Percentiles rank a stretch among this genome's conserved stretches.
Evolutionary conservation across 2,797 vertebrate genomes (phyloP).

Genomic region (Pantherophis alleghaniensis): DNA sequence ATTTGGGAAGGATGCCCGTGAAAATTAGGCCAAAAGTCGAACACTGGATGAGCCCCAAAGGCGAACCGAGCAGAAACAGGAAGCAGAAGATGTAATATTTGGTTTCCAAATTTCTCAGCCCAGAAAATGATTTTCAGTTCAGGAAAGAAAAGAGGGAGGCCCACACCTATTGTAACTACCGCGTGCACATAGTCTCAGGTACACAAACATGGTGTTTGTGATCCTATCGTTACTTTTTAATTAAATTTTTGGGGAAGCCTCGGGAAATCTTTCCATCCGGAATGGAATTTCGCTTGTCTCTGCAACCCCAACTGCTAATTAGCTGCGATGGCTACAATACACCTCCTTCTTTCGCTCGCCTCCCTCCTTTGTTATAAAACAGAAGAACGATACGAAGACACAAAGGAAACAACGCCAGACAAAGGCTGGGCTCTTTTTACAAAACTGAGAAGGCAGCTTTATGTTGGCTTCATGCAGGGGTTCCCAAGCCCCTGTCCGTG

Average conservation of each 20-base stretch:
- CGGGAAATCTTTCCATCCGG: neutral
- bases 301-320: neutral
- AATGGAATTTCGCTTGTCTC: neutral
- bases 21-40: neutral
- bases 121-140: neutral
- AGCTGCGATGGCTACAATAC: neutral
- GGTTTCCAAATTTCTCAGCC: neutral
- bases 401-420: too few relatives aligned
- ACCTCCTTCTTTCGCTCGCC: accelerated
- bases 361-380: neutral
- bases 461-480: neutral
- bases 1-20: neutral
- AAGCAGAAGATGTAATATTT: neutral
- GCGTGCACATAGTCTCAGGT: too few relatives aligned
- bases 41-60: too few relatives aligned
- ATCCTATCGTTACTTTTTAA: conserved; percentile 13
- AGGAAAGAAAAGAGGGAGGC: neutral
- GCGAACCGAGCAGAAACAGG: neutral
- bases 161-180: neutral
- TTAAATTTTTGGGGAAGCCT: neutral
- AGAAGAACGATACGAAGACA: neutral
- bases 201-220: neutral
- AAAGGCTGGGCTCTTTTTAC: neutral
- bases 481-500: too few relatives aligned
- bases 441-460: neutral